Base-by-base conservation (phyloP, 2,797 vertebrate genomes). In the Vireo griseus region DNA sequence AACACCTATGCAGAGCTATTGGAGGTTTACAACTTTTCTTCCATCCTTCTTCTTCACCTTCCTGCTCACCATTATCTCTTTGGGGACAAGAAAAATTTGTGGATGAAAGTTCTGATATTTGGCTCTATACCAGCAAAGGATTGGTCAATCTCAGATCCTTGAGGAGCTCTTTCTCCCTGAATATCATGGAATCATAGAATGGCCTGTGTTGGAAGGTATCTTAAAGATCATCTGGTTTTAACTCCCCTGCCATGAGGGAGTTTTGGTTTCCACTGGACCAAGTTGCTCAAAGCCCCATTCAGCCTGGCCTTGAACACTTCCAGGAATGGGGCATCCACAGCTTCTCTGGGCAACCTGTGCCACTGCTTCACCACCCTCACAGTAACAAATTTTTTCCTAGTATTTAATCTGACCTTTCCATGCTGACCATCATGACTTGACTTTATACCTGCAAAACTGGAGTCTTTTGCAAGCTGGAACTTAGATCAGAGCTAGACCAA, bases 1-100 rank as follows among this genome's bases (percentile, higher is more conserved):
- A 65, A 11, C 4, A 37, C 3, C 29, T n/a, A 7, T 19, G 26
- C 0, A 28, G n/a, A 73, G 7, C 1, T 48, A 47, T 3, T 22
- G 16, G 28, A 59, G 4, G 5, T 25, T 65, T 90, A 79, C 16
- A 8, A 9, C 7, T 55, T 92, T 33, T 13, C 45, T 54, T 86
- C 7, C 9, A 15, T 69, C 58, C 21, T 48, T 78, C 16, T 13
- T 10, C 10, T 80, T 62, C 20, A 35, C 39, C 17, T 51, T 66
- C n/a, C 19, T 78, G 13, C 16, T 54, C 22, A 28, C 12, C 39
- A 54, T 28, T 14, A 13, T 4, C 5, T 66, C 45, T 45, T 1
- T 4, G 5, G 16, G 26, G 16, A 54, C 9, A 22, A 8, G 19
- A 48, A 33, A 84, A 71, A 75, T 16, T 9, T 85, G 13, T n/a